These are phyloP conservation scores for Phymatocera aterrima DNA, from an alignment of 2,888 invertebrate species.

Conservation along the genomic window DNA sequence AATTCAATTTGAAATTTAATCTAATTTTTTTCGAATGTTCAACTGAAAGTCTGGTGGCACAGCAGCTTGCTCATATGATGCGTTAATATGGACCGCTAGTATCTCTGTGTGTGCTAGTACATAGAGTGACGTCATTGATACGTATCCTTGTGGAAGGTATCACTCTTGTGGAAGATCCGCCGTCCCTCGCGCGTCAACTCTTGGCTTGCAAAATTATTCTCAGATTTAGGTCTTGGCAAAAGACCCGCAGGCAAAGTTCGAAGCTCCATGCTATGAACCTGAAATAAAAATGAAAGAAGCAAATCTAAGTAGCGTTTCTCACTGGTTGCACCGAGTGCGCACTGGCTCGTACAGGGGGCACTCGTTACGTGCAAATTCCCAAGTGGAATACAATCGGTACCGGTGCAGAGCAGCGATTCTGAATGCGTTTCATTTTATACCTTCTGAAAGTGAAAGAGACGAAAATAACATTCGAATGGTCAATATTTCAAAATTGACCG, in stretches of 20 bases:
- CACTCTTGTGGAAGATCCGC: slow-evolving; percentile 85
- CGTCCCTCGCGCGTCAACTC: slow-evolving; percentile 76
- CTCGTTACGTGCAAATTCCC: too few species aligned
- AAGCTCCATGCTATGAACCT: slow-evolving; percentile 82
- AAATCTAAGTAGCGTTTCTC: slow-evolving; percentile 49
- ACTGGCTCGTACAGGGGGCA: too few species aligned
- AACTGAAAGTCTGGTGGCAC: slow-evolving; percentile 1
- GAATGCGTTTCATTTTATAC: too few species aligned
- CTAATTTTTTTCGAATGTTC: not conserved
- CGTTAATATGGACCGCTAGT: slow-evolving; percentile 61
- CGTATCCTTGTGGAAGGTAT: slow-evolving; percentile 85
- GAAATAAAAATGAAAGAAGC: slow-evolving; percentile 75
- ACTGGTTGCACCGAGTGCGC: not conserved
- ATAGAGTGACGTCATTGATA: slow-evolving; percentile 86
- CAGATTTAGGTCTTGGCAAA: slow-evolving; percentile 88
- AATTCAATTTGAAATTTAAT: not conserved
- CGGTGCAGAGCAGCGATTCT: too few species aligned
- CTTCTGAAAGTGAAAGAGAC: too few species aligned
- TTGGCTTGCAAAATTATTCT: slow-evolving; percentile 86
- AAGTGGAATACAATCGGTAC: too few species aligned
- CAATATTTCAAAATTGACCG: too few species aligned
- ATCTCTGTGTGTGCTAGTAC: slow-evolving; percentile 78
- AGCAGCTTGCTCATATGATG: not conserved
- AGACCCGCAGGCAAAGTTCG: slow-evolving; percentile 80
- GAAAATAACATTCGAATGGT: too few species aligned